phyloP scores from a whole-genome alignment of 2,113 vertebrate species.

The Prolemur simus region DNA sequence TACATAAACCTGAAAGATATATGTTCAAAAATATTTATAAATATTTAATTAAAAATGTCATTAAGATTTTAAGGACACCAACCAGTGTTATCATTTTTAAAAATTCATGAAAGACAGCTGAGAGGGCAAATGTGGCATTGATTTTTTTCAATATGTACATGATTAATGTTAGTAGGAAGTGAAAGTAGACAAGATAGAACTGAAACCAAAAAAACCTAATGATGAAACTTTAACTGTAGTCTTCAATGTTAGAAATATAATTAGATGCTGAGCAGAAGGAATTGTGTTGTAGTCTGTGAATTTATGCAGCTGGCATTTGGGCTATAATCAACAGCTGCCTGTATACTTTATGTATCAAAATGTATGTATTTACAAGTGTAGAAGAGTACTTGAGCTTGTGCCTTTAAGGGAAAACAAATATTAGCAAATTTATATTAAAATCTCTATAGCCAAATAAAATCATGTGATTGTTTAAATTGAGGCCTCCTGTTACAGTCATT shows the following conservation, averaged over 20 bases:
- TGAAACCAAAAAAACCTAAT: not conserved
- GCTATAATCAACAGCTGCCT: not conserved
- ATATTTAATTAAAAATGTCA: not conserved
- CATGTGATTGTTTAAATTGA: not conserved
- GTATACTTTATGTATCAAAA: not conserved
- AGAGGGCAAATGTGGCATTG: not conserved
- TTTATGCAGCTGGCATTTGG: not conserved
- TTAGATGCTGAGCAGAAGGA: not conserved
- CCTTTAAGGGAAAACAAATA: conserved; percentile 27
- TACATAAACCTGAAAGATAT: not conserved
- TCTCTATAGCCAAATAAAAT: not conserved
- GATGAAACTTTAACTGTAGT: not conserved
- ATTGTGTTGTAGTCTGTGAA: not conserved
- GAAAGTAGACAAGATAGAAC: not conserved
- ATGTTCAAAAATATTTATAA: not conserved
- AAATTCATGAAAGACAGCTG: not conserved
- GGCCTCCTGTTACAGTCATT: not conserved
- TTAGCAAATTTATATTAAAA: not conserved
- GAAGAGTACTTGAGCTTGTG: not conserved
- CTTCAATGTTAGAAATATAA: not conserved
- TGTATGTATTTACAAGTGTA: not conserved
- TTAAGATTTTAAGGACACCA: not conserved
- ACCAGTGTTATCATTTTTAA: not conserved
- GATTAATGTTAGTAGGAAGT: not conserved
- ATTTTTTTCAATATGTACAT: not conserved